A percentile compares a stretch with the other conserved stretches of the same genome.
These are phyloP conservation scores for Macaria notata DNA, from an alignment of 2,888 invertebrate genomes.

Conservation along the genomic window DNA sequence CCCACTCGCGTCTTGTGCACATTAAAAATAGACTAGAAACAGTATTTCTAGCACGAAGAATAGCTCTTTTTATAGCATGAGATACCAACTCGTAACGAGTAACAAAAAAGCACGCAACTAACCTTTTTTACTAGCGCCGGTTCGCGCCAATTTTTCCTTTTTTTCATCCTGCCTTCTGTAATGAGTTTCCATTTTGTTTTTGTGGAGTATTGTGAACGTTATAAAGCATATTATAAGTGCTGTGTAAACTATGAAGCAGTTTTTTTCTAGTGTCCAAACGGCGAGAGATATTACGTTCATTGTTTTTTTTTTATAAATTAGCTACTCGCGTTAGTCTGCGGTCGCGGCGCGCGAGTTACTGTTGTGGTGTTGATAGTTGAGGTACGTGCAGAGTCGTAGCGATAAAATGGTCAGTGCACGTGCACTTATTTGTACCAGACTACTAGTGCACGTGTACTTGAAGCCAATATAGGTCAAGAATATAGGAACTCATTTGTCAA, in stretches of 20 bases:
- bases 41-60: no score
- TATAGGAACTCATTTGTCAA: no score
- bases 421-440: no score
- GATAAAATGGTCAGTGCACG: no score
- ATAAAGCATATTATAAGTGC: constrained; percentile 63
- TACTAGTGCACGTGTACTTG: no score
- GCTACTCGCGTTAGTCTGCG: constrained; percentile 22
- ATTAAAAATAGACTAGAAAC: no score
- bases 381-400: no score
- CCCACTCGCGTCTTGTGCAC: no score
- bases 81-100: no score
- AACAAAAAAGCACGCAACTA: constrained; percentile 31
- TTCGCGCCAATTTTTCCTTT: constrained; percentile 54
- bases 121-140: constrained; percentile 53
- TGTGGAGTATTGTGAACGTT: constrained; percentile 66
- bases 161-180: constrained; percentile 50
- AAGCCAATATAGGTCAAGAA: no score
- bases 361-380: constrained; percentile 8
- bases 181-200: constrained; percentile 60
- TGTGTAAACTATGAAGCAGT: constrained; percentile 70
- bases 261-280: constrained; percentile 69
- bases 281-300: constrained; percentile 70
- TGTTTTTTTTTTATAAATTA: constrained; percentile 31
- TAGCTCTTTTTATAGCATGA: no score
- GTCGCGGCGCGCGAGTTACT: constrained; percentile 36